These are phyloP conservation scores for Formica exsecta DNA, from an alignment of 1,140 invertebrate genomes.

Conservation along the genomic window DNA sequence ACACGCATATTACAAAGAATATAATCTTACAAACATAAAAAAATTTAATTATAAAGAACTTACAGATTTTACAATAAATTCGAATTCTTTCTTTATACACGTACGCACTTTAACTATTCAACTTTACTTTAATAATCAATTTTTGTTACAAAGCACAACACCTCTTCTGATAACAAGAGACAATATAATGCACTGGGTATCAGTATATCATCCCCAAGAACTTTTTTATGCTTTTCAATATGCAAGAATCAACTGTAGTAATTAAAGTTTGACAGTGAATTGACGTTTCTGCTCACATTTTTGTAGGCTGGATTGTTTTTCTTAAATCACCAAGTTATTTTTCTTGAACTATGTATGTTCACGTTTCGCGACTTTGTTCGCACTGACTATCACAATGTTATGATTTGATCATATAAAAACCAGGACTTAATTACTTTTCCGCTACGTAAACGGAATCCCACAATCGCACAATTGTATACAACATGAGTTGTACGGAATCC, in stretches of 20 bases:
- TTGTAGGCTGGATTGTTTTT: not conserved
- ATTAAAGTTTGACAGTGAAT: not conserved
- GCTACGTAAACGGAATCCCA: not conserved
- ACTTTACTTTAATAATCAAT: conserved; percentile 18
- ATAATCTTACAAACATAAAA: not conserved
- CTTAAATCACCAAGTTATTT: not conserved
- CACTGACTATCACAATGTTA: conserved; percentile 16
- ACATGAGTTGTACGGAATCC: not conserved
- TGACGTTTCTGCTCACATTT: conserved; percentile 47
- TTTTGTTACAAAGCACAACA: not conserved
- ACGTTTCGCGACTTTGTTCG: not conserved
- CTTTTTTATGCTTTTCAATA: not conserved
- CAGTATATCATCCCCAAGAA: conserved; percentile 5
- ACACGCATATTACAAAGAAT: not conserved
- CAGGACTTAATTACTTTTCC: conserved; percentile 34
- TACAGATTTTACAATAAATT: not conserved
- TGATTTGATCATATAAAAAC: conserved; percentile 21
- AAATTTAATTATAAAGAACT: not conserved
- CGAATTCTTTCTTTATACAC: not conserved
- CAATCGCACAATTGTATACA: not conserved
- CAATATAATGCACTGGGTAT: not conserved
- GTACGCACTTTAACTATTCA: not conserved
- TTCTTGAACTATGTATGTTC: not conserved
- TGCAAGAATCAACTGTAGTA: not conserved
- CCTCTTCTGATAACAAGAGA: not conserved